phyloP scores from a whole-genome alignment of 2,797 vertebrate genomes.

The Manis javanica region DNA sequence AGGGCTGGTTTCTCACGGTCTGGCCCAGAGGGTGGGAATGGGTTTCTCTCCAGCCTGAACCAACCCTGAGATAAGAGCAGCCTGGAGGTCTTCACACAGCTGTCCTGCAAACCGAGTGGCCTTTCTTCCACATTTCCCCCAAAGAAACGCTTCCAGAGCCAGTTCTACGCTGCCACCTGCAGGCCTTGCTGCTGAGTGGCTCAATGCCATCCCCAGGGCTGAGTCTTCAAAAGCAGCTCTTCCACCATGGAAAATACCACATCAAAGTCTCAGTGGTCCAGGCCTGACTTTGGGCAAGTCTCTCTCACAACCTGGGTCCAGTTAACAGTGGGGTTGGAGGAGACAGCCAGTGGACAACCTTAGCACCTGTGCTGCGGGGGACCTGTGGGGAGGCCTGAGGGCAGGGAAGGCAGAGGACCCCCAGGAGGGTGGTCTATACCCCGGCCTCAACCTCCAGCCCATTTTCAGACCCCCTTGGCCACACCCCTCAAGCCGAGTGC shows the following conservation, averaged over 20 bases:
- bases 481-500: rapidly evolving
- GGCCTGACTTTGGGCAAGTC: neutral
- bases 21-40: neutral
- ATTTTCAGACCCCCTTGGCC: rapidly evolving
- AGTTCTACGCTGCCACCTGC: neutral
- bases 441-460: neutral
- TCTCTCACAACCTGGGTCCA: neutral
- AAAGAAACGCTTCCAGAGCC: neutral
- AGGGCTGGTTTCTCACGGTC: neutral
- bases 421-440: too few species aligned
- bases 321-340: neutral
- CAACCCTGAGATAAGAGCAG: neutral
- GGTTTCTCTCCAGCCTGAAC: neutral
- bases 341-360: neutral
- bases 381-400: rapidly evolving
- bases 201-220: rapidly evolving
- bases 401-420: neutral
- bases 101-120: neutral
- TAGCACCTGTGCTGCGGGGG: neutral
- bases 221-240: neutral
- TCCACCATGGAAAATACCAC: rapidly evolving
- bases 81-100: rapidly evolving
- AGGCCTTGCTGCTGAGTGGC: neutral
- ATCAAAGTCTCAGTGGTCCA: neutral
- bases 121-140: neutral